Evolutionary conservation across 2,888 invertebrate species (phyloP), one percentile per base, ranked within the genome.

Genomic region (Acleris emargana): DNA sequence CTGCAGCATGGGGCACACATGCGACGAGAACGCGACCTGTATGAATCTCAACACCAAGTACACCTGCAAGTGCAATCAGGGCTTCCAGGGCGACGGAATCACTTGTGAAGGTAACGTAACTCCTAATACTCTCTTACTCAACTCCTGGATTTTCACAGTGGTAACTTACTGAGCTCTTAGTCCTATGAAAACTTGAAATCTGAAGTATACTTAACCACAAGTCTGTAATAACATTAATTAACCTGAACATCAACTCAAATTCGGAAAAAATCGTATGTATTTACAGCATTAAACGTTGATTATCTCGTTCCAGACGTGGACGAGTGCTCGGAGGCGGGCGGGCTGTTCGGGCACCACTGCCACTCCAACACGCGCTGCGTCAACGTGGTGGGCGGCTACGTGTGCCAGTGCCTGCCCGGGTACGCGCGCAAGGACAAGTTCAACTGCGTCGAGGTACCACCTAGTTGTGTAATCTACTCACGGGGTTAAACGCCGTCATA

Each of bases 21-120:
- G 98, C 88, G 97, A 98, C 86, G 94, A 94, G 81, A 98, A 98
- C 88, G 97, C 98, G 68, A 96, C 97, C 72, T 98, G 98, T 93
- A 95, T 96, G 93, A 98, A 98, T 93, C 95, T 97, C 83, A 96
- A 96, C 91, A 97, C 97, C 76, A 97, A 96, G 81, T 98, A 97
- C 88, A 95, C 96, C 80, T 98, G 98, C 93, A 96, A 97, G 82
- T 98, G 98, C 91, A 95, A 96, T 90, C 94, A 94, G 86, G 98
- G 98, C 87, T 98, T 97, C 94, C 95, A 95, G 80, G 98, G 97
- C 74, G 96, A 97, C 87, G 97, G 97, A 79, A 93, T 95, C 80
- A 93, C 94, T 74, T 96, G 96, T 89, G 93, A 94, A 93, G 96
- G 96, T 96, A 78, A 57, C 18, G 43, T 13, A 16, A 16, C 11